phyloP scores from a whole-genome alignment of 2,888 invertebrate genomes.

The Oxystoma pomonae region DNA sequence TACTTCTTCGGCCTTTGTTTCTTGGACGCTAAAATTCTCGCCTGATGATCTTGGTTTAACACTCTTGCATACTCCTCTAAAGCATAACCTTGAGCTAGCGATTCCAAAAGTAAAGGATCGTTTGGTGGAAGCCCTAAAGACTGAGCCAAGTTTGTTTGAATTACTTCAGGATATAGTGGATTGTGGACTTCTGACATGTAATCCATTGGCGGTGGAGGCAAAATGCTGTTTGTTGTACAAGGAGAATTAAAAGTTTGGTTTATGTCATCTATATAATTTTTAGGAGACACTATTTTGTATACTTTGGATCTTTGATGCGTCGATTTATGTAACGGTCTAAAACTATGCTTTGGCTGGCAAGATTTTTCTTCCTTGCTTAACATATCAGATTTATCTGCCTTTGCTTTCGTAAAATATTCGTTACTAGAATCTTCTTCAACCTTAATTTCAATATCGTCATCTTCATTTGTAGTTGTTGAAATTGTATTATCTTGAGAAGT shows the following conservation, averaged over 20 bases:
- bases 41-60: conserved; percentile 66
- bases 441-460: background rate
- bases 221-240: background rate
- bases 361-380: background rate
- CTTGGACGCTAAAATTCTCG: conserved; percentile 61
- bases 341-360: conserved; percentile 18
- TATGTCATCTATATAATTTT: background rate
- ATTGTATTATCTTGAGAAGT: conserved; percentile 54
- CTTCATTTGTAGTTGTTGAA: conserved; percentile 52
- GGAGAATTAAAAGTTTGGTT: too few species aligned
- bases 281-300: background rate
- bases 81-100: conserved; percentile 48
- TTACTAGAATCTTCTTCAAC: conserved; percentile 4
- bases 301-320: background rate
- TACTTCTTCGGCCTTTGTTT: conserved; percentile 88
- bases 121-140: conserved; percentile 33
- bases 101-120: conserved; percentile 42
- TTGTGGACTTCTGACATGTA: conserved; percentile 27
- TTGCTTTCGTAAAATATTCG: background rate
- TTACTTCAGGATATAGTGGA: conserved; percentile 27
- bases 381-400: background rate
- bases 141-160: conserved; percentile 32
- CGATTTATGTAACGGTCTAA: conserved; percentile 23
- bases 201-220: conserved; percentile 5
- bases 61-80: conserved; percentile 71